Evolutionary conservation across 2,113 vertebrate genomes (phyloP).

Genomic region (Arvicanthis niloticus): DNA sequence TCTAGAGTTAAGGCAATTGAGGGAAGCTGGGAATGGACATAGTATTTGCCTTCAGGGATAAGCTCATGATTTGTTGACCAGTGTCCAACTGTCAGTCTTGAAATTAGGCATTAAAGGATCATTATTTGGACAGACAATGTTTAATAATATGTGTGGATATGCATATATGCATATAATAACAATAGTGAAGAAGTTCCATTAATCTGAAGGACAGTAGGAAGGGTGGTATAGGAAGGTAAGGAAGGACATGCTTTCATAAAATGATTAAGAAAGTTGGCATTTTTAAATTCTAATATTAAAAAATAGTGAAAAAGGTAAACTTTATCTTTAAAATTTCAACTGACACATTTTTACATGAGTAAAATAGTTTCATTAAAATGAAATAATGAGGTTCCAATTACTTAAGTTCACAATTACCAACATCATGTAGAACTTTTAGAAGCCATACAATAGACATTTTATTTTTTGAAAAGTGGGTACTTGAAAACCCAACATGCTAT

Average conservation of each 20-base stretch:
- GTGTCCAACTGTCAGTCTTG: not conserved
- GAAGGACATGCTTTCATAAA: not conserved
- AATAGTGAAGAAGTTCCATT: not conserved
- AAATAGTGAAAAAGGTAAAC: not conserved
- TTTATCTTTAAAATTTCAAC: not conserved
- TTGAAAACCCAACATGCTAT: too few relatives aligned
- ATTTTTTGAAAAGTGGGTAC: too few relatives aligned
- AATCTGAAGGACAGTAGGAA: not conserved
- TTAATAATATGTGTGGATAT: not conserved
- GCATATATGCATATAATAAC: not conserved
- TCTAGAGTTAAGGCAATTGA: not conserved
- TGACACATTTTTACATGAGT: not conserved
- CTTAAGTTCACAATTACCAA: not conserved
- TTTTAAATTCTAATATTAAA: not conserved
- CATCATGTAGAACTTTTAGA: not conserved
- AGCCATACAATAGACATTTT: rapidly evolving
- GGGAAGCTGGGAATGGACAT: not conserved
- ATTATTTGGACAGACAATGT: not conserved
- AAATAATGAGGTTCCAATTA: not conserved
- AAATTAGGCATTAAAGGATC: not conserved
- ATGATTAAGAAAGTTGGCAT: not conserved
- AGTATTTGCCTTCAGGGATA: not conserved
- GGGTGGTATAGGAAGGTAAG: not conserved
- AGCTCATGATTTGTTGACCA: not conserved
- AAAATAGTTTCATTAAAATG: not conserved